Base-by-base conservation (phyloP, 2,888 invertebrate species). In the Dryobotodes eremita region DNA sequence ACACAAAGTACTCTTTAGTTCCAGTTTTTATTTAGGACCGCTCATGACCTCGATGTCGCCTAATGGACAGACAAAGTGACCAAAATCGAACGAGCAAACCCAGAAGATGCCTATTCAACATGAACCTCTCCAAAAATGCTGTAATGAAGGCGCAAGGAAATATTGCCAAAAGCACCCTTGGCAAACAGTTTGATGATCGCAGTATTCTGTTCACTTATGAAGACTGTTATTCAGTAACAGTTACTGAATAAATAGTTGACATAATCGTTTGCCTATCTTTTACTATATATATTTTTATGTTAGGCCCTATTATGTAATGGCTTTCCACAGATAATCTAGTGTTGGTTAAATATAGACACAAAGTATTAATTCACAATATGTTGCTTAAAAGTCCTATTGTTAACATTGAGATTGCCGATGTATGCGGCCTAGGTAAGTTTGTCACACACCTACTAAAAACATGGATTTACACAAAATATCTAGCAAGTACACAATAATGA, bases 341-440 rank as follows among this genome's bases (percentile, higher is more conserved):
- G 53, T n/a, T 71, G 50, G 20, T 46, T 65, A 64, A 64, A 57
- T 48, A 62, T 55, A 55, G 53, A 77, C 68, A 78, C 23, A 20
- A n/a, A 46, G 42, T 57, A 15, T 59, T 13, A 59, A 57, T 17
- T 42, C 13, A 50, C 64, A 48, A 65, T 15, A 62, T 36, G 64
- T 57, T 48, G 46, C 20, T 64, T n/a, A 13, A 4, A 46, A 31
- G 3, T 75, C 2, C 15, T 65, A 77, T 31, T 53, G 17, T 53
- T 48, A 36, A 23, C 17, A 76, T 2, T 15, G 53, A 50, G 1
- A 26, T 61, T 61, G 5, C 11, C 20, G 11, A 73, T 2, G 8
- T 59, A 48, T 20, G 36, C 36, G 20, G 62, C 15, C 15, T 57
- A 36, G 23, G 48, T 36, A 4, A 42, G 7, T 42, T 57, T 20